A percentile compares a stretch with the other conserved stretches of the same genome.
Conservation (phyloP, 1,140 invertebrate genomes). For the Hycleus cichorii region DNA sequence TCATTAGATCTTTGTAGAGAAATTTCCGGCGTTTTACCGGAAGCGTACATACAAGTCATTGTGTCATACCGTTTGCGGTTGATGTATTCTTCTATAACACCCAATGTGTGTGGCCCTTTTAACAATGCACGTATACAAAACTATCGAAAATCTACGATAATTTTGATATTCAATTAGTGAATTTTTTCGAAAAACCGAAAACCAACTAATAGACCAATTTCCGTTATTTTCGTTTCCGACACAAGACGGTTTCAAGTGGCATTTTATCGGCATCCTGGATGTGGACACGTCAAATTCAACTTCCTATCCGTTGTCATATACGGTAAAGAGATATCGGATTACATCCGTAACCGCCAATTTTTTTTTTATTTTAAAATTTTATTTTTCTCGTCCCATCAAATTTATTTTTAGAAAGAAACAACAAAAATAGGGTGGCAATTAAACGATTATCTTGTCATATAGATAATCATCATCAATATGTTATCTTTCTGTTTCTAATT, state of each 20-base stretch:
- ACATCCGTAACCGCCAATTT: too few relatives aligned
- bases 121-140: background rate
- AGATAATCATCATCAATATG: background rate
- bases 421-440: too few relatives aligned
- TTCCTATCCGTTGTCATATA: too few relatives aligned
- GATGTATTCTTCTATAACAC: background rate
- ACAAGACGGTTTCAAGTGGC: too few relatives aligned
- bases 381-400: too few relatives aligned
- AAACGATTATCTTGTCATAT: background rate
- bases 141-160: background rate
- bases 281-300: too few relatives aligned
- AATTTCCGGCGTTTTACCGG: constrained; percentile 8
- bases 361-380: too few relatives aligned
- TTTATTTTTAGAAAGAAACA: too few relatives aligned
- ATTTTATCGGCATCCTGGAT: too few relatives aligned
- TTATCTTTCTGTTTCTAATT: background rate
- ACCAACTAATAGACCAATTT: background rate
- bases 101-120: constrained; percentile 6
- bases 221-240: too few relatives aligned
- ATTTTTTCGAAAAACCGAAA: background rate
- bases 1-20: constrained; percentile 6
- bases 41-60: constrained; percentile 11
- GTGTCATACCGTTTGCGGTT: constrained; percentile 9
- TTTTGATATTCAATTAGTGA: background rate
- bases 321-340: too few relatives aligned